phyloP scores from a whole-genome alignment of 2,797 vertebrate species.

The Catharus ustulatus region DNA sequence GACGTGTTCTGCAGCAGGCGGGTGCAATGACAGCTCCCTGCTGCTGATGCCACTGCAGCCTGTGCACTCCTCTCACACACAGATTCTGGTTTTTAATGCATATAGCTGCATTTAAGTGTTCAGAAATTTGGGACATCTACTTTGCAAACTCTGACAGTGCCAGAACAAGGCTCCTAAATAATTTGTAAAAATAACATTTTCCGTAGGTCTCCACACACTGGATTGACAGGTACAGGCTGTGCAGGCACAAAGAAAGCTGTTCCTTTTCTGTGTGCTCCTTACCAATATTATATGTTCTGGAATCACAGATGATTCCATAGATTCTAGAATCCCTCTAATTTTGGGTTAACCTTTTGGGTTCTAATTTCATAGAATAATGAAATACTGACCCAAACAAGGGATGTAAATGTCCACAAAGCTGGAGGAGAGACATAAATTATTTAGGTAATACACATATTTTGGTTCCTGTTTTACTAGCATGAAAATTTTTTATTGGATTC shows the following conservation, averaged over 20 bases:
- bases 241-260: neutral
- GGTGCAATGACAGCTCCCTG: neutral
- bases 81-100: neutral
- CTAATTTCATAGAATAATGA: neutral
- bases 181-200: conserved; percentile 18
- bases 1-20: neutral
- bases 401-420: neutral
- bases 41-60: neutral
- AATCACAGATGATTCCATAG: neutral
- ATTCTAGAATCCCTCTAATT: neutral
- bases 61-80: neutral
- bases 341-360: neutral
- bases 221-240: neutral
- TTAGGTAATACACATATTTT: neutral
- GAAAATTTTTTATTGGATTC: neutral
- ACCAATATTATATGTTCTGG: neutral
- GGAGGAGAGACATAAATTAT: neutral
- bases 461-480: neutral
- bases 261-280: neutral
- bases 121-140: neutral
- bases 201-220: neutral
- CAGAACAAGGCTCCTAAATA: neutral
- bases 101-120: neutral
- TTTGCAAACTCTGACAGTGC: neutral
- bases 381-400: neutral